Percentiles rank a stretch among this genome's conserved stretches.
These are phyloP conservation scores for Garra rufa DNA, from an alignment of 2,113 vertebrate genomes.

Conservation along the genomic window DNA sequence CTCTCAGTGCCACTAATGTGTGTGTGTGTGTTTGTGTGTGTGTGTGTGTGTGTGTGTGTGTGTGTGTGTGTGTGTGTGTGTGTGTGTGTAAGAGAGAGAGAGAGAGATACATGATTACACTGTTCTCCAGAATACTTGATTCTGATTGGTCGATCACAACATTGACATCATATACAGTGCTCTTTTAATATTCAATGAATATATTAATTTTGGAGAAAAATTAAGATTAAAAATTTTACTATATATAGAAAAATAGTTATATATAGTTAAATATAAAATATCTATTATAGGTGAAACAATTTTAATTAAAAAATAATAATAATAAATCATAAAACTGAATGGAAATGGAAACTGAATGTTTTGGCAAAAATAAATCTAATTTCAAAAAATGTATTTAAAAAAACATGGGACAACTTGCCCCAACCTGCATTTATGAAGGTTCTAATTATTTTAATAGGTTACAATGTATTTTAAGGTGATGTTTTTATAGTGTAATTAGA, in stretches of 20 bases:
- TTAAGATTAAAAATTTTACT: too few relatives aligned
- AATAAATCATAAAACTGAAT: not conserved
- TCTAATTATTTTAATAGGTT: not conserved
- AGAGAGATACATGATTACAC: not conserved
- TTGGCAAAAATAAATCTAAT: not conserved
- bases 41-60: too few relatives aligned
- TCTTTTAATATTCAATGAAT: not conserved
- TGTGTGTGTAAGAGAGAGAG: not conserved
- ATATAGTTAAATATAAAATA: too few relatives aligned
- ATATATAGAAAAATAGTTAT: too few relatives aligned
- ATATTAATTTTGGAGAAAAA: not conserved
- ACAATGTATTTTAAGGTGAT: not conserved
- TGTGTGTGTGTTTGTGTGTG: too few relatives aligned
- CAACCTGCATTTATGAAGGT: not conserved
- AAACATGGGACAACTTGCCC: not conserved
- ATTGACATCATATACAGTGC: not conserved
- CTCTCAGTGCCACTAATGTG: conserved; percentile 21
- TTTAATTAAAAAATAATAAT: not conserved
- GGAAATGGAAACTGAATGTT: not conserved
- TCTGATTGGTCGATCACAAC: not conserved
- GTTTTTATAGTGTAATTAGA: not conserved
- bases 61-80: too few relatives aligned
- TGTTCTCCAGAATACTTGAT: not conserved
- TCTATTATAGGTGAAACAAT: not conserved
- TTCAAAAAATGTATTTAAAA: not conserved